Evolutionary conservation across 2,888 invertebrate genomes (phyloP), one percentile per base, ranked within the genome.

Genomic region (Stramonita haemastoma): DNA sequence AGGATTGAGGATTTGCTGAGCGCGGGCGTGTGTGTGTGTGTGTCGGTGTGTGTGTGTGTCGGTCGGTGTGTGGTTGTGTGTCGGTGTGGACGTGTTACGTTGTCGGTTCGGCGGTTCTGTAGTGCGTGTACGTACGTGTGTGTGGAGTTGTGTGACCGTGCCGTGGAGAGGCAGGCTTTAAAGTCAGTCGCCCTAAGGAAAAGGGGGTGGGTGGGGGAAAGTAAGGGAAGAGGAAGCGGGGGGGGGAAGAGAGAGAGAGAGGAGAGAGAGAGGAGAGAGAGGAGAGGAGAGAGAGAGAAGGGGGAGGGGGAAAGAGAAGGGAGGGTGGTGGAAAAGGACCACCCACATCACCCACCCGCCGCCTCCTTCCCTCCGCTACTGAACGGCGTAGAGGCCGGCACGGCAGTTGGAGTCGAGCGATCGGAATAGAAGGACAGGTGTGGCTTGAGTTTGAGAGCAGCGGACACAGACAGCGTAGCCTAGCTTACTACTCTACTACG

Each of bases 381-480:
- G 32, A 66, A 34, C 89, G 89, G 36, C 89, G 89, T 85, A 85
- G 36, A 84, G 89, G 32, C 85, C 66, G 70, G 85, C 56, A 66
- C 73, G 73, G 87, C 87, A 87, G 87, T 87, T 29, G 88, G 66
- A 77, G 86, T 85, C 46, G 86, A 86, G 89, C 85, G 89, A 70
- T 60, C 36, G 36, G 81, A 79, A 34, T 29, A 56, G 57, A 66
- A 70, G 84, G 89, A 85, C 89, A 89, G 89, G 84, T 89, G 85
- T 85, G 84, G 85, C 29, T 46, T 26, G 22, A 34, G 22, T 17
- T 60, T 17, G 88, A 32, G 57, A 87, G 56, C 19, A 26, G 79
- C 2, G 79, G 79, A 46, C 4, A 46, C 46, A 46, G 46, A 46
- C 46, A 46, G 46, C 46, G 46, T 46, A n/a, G n/a, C n/a, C n/a